These are phyloP conservation scores for Camelus dromedarius DNA, from an alignment of 2,113 vertebrate species.

Conservation along the genomic window DNA sequence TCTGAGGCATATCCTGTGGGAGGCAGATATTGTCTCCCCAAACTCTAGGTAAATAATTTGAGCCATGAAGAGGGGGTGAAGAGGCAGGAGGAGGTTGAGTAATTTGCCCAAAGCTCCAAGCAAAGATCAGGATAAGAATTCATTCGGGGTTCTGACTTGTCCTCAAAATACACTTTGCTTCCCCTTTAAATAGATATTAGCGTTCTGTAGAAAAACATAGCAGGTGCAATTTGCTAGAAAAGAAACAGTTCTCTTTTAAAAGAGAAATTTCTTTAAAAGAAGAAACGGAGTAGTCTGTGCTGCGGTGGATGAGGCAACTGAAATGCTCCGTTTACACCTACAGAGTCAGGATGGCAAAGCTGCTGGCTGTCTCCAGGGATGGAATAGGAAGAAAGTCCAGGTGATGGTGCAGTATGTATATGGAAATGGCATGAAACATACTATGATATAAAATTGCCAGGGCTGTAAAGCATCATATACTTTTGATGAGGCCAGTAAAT, in stretches of 20 bases:
- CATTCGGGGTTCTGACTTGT: not conserved
- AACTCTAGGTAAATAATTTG: not conserved
- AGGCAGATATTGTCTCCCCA: not conserved
- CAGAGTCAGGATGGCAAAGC: not conserved
- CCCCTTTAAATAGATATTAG: not conserved
- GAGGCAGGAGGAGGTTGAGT: not conserved
- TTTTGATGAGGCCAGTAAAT: not conserved
- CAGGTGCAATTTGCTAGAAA: not conserved
- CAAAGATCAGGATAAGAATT: not conserved
- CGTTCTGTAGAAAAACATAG: not conserved
- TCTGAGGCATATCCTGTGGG: not conserved
- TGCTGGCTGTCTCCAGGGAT: not conserved
- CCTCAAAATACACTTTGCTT: not conserved
- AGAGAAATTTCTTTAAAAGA: not conserved
- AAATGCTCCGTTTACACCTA: not conserved
- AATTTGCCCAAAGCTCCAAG: not conserved
- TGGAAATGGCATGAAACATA: not conserved
- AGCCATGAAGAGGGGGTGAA: not conserved
- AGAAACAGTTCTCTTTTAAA: not conserved
- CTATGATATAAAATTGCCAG: too few relatives aligned
- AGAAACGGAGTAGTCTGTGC: not conserved
- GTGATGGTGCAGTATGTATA: rapidly evolving
- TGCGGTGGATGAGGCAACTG: not conserved
- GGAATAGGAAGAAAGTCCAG: not conserved
- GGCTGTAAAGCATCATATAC: not conserved